Base-by-base conservation (phyloP, 2,888 invertebrate genomes). In the Chirona hameri region DNA sequence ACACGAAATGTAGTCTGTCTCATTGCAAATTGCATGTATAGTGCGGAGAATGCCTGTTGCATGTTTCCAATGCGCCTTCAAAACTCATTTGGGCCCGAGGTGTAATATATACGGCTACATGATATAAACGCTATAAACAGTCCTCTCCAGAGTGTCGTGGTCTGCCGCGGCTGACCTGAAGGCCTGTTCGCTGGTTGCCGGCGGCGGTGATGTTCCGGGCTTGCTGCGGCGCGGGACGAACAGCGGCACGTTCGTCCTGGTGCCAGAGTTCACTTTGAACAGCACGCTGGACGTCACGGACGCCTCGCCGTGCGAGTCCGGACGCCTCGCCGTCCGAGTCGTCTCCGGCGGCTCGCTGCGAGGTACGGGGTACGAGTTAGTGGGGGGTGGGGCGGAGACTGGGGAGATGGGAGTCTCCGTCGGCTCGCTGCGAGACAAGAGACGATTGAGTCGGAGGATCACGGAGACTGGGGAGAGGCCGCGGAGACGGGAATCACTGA, bases 321-420 rank as follows among this genome's bases (percentile, higher is more conserved):
- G 80, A 80, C 27, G 80, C 80, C 80, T 80, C 52, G 80, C 80
- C 52, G 18, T 1, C 29, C 15, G 80, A 80, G 80, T 80, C 80
- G 80, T 80, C 46, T 29, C 79, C 10, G 31, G 0, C 5, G 3
- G 39, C 39, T 76, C 76, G 21, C 76, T 76, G 76, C 5, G 65
- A 21, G 10, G 18, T 21, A 14, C 57, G 21, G 24, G 57, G 57
- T 15, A 18, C 2, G 57, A 21, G 57, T 57, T 21, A 57, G 21
- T 15, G 57, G 1, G 2, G 18, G 21, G 21, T 15, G 57, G 21
- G 21, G 57, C 7, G 60, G n/a, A n/a, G n/a, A n/a, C n/a, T n/a
- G 39, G 65, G 81, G 57, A 65, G 83, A n/a, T 85, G 93, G 9
- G 48, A 48, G 15, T 12, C 12, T 52, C 52, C 7, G 12, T 52